A percentile compares a stretch with the other conserved stretches of the same genome.
phyloP scores from a whole-genome alignment of 2,797 vertebrate genomes.

The Poeciliopsis presidionis region DNA sequence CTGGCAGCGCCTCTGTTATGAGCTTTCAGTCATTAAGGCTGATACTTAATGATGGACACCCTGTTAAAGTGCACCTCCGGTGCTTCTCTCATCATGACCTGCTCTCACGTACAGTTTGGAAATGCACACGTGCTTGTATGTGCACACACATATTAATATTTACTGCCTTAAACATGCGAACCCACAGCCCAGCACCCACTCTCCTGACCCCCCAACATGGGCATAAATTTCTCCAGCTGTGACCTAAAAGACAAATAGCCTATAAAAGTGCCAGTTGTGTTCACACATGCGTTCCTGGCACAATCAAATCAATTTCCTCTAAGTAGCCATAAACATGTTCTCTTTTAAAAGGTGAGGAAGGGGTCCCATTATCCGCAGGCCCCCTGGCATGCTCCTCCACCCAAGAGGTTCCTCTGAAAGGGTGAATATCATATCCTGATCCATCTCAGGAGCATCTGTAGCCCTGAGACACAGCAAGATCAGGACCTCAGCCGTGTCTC shows the following conservation, averaged over 20 bases:
- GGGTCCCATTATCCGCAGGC: slow-evolving; percentile 86
- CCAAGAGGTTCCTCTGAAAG: slow-evolving; percentile 81
- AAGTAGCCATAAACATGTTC: slow-evolving; percentile 99
- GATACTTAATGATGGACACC: slow-evolving; percentile 80
- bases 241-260: slow-evolving; percentile 86
- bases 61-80: slow-evolving; percentile 82
- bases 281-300: slow-evolving; percentile 91
- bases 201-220: slow-evolving; percentile 65
- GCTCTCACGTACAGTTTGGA: slow-evolving; percentile 34
- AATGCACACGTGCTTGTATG: slow-evolving; percentile 40
- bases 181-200: slow-evolving; percentile 64
- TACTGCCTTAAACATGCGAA: slow-evolving; percentile 71
- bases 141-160: slow-evolving; percentile 68
- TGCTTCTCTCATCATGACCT: slow-evolving; percentile 76
- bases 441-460: slow-evolving; percentile 90
- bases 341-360: slow-evolving; percentile 92
- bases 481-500: slow-evolving; percentile 84
- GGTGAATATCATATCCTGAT: slow-evolving; percentile 87
- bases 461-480: slow-evolving; percentile 66
- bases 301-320: slow-evolving; percentile 99
- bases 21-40: slow-evolving; percentile 79
- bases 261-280: slow-evolving; percentile 97
- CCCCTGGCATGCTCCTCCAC: slow-evolving; percentile 81
- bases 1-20: slow-evolving; percentile 71
- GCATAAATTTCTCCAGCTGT: slow-evolving; percentile 82